These are phyloP conservation scores for Terebella lapidaria DNA, from an alignment of 2,888 invertebrate genomes.

Conservation along the genomic window DNA sequence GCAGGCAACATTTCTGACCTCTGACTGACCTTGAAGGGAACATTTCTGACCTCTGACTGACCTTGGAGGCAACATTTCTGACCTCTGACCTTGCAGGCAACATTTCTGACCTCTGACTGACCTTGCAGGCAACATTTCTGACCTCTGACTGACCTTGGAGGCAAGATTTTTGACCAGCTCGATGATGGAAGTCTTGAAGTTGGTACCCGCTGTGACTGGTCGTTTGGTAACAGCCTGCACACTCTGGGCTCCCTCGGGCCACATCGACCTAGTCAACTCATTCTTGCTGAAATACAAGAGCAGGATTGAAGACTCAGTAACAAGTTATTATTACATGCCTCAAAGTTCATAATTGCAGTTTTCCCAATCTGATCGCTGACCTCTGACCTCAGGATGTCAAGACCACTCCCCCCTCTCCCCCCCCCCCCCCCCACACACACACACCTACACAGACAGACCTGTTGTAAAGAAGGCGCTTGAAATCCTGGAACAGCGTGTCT, in stretches of 20 bases:
- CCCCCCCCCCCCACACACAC: no score
- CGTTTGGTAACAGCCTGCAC: conserved; percentile 85
- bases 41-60: conserved; percentile 63
- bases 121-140: conserved; percentile 75
- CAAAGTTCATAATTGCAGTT: no score
- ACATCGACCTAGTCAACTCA: conserved; percentile 76
- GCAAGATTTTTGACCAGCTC: conserved; percentile 78
- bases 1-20: conserved; percentile 74
- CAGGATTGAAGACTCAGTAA: no score
- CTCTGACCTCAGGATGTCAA: no score
- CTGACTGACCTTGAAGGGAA: conserved; percentile 67
- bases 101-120: no score
- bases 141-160: conserved; percentile 67
- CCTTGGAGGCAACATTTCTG: conserved; percentile 75
- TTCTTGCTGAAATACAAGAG: conserved; percentile 67
- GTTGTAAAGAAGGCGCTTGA: conserved; percentile 83
- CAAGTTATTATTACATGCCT: no score
- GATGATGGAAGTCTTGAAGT: conserved; percentile 92
- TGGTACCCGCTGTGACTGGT: conserved; percentile 86
- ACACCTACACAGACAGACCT: no score
- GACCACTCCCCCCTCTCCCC: no score
- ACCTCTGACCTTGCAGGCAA: no score
- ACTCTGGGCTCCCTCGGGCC: conserved; percentile 92
- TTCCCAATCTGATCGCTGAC: no score
- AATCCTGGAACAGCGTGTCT: conserved; percentile 93